Evolutionary conservation across 2,888 invertebrate species (phyloP), one percentile per base, ranked within the genome.

Genomic region (Xestobium rufovillosum): DNA sequence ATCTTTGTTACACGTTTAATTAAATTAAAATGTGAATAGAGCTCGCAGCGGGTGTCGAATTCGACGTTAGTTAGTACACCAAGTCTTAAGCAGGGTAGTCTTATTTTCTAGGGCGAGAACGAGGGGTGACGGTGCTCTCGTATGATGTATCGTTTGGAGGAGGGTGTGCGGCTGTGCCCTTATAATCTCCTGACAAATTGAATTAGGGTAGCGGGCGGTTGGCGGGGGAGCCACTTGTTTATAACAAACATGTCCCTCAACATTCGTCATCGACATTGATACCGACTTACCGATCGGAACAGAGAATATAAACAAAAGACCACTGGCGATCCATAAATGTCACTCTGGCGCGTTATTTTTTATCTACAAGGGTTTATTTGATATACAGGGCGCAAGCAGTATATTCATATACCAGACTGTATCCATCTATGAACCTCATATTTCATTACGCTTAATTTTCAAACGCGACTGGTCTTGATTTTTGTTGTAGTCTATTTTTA

Each of bases 131-230:
- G 53, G 54, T 58, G 52, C 58, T 55, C 53, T 54, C 52, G 55
- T 57, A 64, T 65, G 63, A 65, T 65, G 63, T 63, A 65, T 63
- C 56, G 63, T 59, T 53, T 57, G 54, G 54, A 54, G 56, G 57
- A 60, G 62, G 63, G 61, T 59, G 62, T 63, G 61, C 57, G 63
- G 63, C 63, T 61, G 58, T 59, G 61, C 60, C 51, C 61, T 60
- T 59, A 65, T 66, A 66, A 66, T 65, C 65, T 66, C 62, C 63
- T 66, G 65, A 65, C 66, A 66, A 66, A 66, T 66, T 66, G 66
- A 66, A 66, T 66, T 65, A 65, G 65, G 64, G 55, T 49, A 60
- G 58, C 61, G 55, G 56, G 56, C 53, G 56, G 56, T 53, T 56
- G 53, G 51, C 49, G 57, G 58, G 60, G 60, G 61, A 60, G 61